phyloP scores from a whole-genome alignment of 2,888 invertebrate species.

The Trichopria drosophilae region DNA sequence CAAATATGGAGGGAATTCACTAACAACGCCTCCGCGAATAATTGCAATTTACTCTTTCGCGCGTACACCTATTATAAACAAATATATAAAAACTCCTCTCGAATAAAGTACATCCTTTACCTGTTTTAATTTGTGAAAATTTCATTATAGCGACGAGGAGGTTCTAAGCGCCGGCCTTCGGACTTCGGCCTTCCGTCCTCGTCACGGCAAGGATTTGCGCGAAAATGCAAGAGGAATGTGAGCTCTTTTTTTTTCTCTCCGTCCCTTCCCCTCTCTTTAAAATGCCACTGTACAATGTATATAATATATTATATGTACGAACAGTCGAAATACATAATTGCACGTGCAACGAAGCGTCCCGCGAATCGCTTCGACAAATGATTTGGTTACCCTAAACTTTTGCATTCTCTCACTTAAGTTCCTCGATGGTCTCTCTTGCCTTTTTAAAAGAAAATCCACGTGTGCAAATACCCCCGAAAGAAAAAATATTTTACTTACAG shows the following conservation, averaged over 20 bases:
- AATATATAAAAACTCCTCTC: constrained; percentile 53
- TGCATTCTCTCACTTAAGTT: no score
- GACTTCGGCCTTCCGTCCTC: constrained; percentile 5
- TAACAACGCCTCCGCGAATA: constrained; percentile 53
- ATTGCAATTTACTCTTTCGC: constrained; percentile 40
- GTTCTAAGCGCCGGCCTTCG: no score
- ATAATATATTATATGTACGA: constrained; percentile 15
- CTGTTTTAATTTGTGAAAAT: no score
- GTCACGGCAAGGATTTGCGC: background rate
- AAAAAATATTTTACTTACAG: no score
- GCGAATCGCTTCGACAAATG: no score
- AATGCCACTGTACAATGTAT: constrained; percentile 26
- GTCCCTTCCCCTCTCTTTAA: constrained; percentile 8
- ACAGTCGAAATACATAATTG: constrained; percentile 10
- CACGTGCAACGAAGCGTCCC: constrained; percentile 8
- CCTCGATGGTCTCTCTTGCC: no score
- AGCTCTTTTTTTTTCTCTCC: constrained; percentile 11
- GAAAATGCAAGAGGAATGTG: constrained; percentile 23
- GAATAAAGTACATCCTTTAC: constrained; percentile 15
- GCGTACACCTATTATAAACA: constrained; percentile 51
- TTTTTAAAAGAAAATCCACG: no score
- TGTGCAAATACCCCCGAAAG: no score
- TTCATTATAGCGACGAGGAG: no score
- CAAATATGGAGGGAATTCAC: constrained; percentile 58
- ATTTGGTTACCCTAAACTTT: no score